Conservation (phyloP, 2,888 invertebrate genomes). For the Agriopis leucophaearia region DNA sequence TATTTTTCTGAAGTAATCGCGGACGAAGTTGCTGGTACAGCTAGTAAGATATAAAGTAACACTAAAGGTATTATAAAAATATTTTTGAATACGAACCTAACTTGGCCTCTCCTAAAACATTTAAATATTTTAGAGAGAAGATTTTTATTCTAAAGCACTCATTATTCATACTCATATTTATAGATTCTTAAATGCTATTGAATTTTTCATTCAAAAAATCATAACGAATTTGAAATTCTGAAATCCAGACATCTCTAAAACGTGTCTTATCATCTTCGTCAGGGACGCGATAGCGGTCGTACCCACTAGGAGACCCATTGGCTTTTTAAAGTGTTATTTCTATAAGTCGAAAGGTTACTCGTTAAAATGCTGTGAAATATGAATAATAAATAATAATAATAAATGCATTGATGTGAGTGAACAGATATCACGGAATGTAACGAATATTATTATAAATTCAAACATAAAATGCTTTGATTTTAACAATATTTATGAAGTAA, state of each 20-base stretch:
- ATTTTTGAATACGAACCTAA: too few species aligned
- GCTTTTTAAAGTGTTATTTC: conserved; percentile 4
- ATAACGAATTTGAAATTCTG: conserved; percentile 9
- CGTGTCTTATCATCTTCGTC: conserved; percentile 27
- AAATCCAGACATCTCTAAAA: conserved; percentile 19
- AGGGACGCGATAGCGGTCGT: conserved; percentile 7
- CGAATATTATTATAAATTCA: too few species aligned
- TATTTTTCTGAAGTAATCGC: too few species aligned
- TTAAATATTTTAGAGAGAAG: too few species aligned
- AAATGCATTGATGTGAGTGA: not conserved
- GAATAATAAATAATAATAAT: not conserved
- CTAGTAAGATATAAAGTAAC: too few species aligned
- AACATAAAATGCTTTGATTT: too few species aligned
- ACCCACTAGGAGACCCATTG: conserved; percentile 16
- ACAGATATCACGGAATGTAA: not conserved
- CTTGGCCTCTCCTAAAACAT: too few species aligned
- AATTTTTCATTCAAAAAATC: conserved; percentile 2
- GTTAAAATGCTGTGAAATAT: not conserved
- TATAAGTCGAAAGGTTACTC: not conserved
- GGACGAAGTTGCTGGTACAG: too few species aligned
- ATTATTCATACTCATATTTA: not conserved
- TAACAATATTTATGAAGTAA: too few species aligned
- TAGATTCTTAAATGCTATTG: not conserved
- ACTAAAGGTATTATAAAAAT: too few species aligned
- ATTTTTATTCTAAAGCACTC: too few species aligned